Percentiles rank a stretch among this genome's conserved stretches.
Evolutionary conservation across 2,113 vertebrate genomes (phyloP).

Genomic region (Erpornis zantholeuca): DNA sequence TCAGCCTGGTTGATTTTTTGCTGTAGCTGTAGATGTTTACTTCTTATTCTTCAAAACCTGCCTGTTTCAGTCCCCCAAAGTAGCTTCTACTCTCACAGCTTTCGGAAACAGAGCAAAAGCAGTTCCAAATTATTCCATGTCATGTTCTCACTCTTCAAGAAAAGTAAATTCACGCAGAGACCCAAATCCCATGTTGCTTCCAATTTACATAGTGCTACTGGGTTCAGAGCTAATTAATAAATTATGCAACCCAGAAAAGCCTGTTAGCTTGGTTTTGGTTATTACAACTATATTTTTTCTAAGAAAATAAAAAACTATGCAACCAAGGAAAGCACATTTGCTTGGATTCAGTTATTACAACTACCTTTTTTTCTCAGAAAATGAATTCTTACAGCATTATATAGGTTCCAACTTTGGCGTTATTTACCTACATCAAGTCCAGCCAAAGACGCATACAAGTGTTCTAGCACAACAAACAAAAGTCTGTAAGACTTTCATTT

Average conservation of each 20-base stretch:
- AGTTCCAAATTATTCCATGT: constrained; percentile 1
- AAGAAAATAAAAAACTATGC: not conserved
- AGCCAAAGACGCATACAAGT: not conserved
- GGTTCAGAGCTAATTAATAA: constrained; percentile 43
- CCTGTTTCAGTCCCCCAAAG: not conserved
- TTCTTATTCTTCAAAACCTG: not conserved
- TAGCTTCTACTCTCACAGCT: not conserved
- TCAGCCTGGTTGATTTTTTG: not conserved
- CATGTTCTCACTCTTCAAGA: not conserved
- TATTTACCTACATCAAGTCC: not conserved
- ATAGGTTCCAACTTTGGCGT: not conserved
- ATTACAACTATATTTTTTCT: not conserved
- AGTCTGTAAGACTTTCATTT: not conserved
- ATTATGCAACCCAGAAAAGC: constrained; percentile 40
- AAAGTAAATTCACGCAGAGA: not conserved
- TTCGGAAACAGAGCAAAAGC: not conserved
- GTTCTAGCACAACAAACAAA: not conserved
- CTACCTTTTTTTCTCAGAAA: not conserved
- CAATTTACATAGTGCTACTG: constrained; percentile 16
- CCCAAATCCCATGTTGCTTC: not conserved
- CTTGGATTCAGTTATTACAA: not conserved
- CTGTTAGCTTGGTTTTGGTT: not conserved
- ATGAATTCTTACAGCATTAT: not conserved
- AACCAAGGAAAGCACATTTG: not conserved
- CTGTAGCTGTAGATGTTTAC: not conserved